Conservation (phyloP, 2,888 invertebrate genomes). For the Tridacna gigas region DNA sequence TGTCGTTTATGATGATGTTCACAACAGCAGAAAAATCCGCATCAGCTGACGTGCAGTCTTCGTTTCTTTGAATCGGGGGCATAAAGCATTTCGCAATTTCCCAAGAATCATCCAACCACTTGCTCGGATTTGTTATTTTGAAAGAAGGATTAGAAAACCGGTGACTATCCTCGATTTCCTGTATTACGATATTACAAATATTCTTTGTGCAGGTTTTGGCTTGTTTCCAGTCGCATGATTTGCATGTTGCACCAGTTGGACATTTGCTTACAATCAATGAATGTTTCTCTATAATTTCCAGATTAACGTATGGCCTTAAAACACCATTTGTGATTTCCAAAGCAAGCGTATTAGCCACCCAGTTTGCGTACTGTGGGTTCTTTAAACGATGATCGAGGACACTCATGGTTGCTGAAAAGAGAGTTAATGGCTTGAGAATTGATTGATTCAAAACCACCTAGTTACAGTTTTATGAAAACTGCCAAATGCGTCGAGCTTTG, state of each 20-base stretch:
- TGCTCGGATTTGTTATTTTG: background rate
- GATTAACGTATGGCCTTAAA: background rate
- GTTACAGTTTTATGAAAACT: no score
- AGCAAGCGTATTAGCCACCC: background rate
- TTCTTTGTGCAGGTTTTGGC: background rate
- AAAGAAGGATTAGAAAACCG: background rate
- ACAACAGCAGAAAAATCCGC: background rate
- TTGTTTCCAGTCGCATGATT: background rate
- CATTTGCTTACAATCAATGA: background rate
- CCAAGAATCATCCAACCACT: background rate
- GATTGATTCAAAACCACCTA: no score
- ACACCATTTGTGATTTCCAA: background rate
- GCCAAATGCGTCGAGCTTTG: no score
- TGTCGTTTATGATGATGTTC: background rate
- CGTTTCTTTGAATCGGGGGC: background rate
- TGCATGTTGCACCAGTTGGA: background rate
- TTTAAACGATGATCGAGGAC: background rate
- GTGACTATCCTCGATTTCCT: background rate
- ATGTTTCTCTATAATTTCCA: background rate
- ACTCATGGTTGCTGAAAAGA: background rate
- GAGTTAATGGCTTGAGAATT: no score
- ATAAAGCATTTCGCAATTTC: conserved; percentile 6
- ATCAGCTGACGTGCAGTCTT: background rate
- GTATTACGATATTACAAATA: background rate
- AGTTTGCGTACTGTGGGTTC: background rate